Evolutionary conservation across 1,140 invertebrate species (phyloP).

Genomic region (Aphaenogaster floridana): DNA sequence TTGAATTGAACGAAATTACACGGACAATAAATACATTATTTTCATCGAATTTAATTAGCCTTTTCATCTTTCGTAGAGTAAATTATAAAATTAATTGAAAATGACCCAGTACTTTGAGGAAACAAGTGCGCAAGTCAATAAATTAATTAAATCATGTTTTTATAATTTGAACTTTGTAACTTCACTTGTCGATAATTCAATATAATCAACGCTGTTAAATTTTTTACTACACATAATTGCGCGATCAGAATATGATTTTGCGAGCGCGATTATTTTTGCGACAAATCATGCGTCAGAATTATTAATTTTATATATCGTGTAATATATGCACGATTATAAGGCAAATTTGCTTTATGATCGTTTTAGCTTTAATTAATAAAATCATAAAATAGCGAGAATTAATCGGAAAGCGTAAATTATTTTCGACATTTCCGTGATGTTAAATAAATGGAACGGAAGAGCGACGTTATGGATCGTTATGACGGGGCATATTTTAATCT

Average conservation of each 20-base stretch:
- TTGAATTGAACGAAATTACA: background rate
- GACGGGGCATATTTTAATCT: constrained; percentile 11
- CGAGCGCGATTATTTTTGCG: background rate
- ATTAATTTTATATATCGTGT: constrained; percentile 4
- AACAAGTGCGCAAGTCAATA: background rate
- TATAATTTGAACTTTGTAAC: background rate
- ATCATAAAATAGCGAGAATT: background rate
- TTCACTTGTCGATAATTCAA: constrained; percentile 15
- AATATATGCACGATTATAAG: background rate
- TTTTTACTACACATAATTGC: background rate
- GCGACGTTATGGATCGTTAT: constrained; percentile 1
- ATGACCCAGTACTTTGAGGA: background rate
- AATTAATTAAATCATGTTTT: constrained; percentile 17
- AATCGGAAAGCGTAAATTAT: background rate
- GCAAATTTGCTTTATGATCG: background rate
- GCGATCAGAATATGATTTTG: background rate
- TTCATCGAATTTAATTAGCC: constrained; percentile 13
- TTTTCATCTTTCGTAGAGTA: background rate
- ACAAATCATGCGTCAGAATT: constrained; percentile 20
- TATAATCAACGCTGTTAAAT: constrained; percentile 4
- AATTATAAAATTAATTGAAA: constrained; percentile 29
- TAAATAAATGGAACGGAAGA: background rate
- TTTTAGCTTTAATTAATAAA: constrained; percentile 5
- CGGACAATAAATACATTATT: background rate
- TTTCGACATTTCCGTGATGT: background rate